phyloP scores from a whole-genome alignment of 1,140 invertebrate genomes.

The Zaprionus camerounensis region DNA sequence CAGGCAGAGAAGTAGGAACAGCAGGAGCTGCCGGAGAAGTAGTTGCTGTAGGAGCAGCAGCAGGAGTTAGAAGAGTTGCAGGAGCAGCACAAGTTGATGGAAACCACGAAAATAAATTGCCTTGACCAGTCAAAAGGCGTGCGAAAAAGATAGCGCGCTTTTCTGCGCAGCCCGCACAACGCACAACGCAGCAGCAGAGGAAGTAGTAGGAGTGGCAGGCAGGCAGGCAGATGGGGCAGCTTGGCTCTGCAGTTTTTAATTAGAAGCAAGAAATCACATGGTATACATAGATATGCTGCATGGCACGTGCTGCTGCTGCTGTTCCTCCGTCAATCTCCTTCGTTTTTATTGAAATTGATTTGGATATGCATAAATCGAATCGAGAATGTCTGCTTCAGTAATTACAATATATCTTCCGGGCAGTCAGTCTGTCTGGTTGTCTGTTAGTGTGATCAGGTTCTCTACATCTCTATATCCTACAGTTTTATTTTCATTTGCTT shows the following conservation, averaged over 20 bases:
- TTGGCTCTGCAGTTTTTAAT: constrained; percentile 4
- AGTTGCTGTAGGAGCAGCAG: neutral
- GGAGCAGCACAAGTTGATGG: constrained; percentile 54
- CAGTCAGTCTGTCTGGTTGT: neutral
- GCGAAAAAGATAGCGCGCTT: constrained; percentile 79
- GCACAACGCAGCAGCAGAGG: constrained; percentile 4
- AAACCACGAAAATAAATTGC: constrained; percentile 80
- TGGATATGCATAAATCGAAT: constrained; percentile 79
- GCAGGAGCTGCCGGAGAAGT: constrained; percentile 46
- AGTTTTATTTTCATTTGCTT: constrained; percentile 14
- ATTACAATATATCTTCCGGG: constrained; percentile 77
- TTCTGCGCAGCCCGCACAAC: constrained; percentile 67
- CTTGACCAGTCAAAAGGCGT: constrained; percentile 59
- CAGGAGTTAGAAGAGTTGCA: constrained; percentile 46
- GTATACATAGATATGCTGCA: neutral
- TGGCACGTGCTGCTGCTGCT: neutral
- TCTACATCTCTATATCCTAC: neutral
- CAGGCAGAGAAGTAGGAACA: constrained; percentile 18
- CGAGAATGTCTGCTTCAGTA: constrained; percentile 53
- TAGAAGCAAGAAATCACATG: constrained; percentile 5
- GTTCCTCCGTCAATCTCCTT: no score
- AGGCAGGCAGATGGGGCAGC: neutral
- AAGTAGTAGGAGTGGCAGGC: neutral
- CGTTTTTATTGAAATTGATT: constrained; percentile 78
- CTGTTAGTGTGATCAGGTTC: constrained; percentile 7